Evolutionary conservation across 2,113 vertebrate species (phyloP).

Genomic region (Acanthochromis polyacanthus): DNA sequence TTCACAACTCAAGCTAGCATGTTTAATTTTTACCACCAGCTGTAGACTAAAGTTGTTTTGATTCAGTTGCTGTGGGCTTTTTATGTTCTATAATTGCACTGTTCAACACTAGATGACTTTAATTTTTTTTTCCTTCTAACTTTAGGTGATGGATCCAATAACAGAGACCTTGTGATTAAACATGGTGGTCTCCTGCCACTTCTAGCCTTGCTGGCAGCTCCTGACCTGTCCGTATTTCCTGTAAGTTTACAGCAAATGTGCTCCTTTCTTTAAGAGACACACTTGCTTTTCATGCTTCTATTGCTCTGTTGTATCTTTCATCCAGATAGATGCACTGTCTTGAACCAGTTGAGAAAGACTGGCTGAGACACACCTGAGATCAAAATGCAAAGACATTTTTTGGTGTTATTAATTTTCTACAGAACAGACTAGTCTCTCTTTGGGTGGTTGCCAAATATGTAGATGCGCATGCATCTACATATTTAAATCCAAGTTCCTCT

Average conservation of each 20-base stretch:
- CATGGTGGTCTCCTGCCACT: slow-evolving; percentile 89
- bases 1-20: neutral
- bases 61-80: neutral
- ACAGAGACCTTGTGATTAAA: slow-evolving; percentile 93
- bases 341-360: neutral
- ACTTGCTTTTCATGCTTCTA: neutral
- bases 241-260: slow-evolving; percentile 82
- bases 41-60: neutral
- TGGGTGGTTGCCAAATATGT: too few species aligned
- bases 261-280: neutral
- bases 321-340: neutral
- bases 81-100: too few species aligned
- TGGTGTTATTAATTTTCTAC: too few species aligned
- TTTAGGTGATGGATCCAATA: slow-evolving; percentile 91
- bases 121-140: neutral
- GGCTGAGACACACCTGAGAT: neutral
- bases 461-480: too few species aligned
- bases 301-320: neutral
- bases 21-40: neutral
- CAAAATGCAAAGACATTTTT: neutral
- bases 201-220: slow-evolving; percentile 86
- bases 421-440: too few species aligned
- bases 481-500: too few species aligned
- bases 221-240: slow-evolving; percentile 88
- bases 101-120: neutral